Base-by-base conservation (phyloP, 2,113 vertebrate species). In the Smithornis capensis region DNA sequence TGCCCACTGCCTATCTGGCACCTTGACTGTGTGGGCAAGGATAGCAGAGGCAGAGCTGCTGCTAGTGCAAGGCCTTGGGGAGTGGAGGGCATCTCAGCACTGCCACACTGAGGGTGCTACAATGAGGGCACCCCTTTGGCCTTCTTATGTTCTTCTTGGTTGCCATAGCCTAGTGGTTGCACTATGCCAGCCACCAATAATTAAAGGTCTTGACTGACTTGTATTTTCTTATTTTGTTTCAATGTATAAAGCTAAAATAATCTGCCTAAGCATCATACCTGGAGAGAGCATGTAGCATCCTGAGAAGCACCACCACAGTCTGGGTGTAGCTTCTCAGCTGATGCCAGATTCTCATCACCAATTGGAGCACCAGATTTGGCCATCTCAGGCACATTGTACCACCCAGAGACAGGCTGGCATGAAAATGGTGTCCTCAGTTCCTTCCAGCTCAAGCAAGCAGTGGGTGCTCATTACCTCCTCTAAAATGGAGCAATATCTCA, bases 71-170 rank as follows among this genome's bases (percentile, higher is more conserved):
- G 33, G 49, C 68, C 76, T 73, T 7, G 14, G 52, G 62, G 52
- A 65, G 7, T 9, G 31, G n/a, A 23, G 23, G 13, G 2, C 18
- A 33, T 11, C 42, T 90, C 59, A 37, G 21, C 50, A 19, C 6
- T 7, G 1, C 24, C 19, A 5, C 9, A 12, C 7, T 2, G 1
- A 86, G 24, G 33, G 9, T 37, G 29, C 27, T 82, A 28, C 6
- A 2, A 3, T 1, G 1, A 44, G 45, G 55, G 53, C 7, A 9
- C 3, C 14, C 22, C 55, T 83, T 40, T 1, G 3, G 25, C 23
- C 17, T 59, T 52, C 3, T 38, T 68, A 18, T 1, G 0, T 28
- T 84, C 42, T 29, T 50, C 59, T 82, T 7, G 2, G 19, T 52
- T 83, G 38, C 59, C 18, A 14, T 6, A 62, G 50, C 53, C 27